Conservation (phyloP, 2,113 vertebrate genomes). For the Tragelaphus strepsiceros region DNA sequence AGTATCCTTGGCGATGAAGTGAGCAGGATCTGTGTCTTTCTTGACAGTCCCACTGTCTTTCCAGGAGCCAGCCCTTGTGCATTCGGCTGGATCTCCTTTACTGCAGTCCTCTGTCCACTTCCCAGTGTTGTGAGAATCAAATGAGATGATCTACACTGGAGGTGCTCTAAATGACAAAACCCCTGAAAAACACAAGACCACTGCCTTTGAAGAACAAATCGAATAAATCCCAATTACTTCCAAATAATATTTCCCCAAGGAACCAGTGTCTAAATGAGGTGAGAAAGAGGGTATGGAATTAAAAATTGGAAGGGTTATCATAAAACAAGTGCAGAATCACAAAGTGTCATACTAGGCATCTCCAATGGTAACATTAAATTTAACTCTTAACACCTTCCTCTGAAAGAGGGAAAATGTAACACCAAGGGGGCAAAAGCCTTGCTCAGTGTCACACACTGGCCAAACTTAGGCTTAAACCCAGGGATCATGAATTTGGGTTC, state of each 20-base stretch:
- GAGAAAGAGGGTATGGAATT: background rate
- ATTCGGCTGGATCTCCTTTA: background rate
- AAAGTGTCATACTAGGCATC: background rate
- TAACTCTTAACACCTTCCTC: background rate
- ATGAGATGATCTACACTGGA: background rate
- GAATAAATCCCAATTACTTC: background rate
- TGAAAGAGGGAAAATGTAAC: background rate
- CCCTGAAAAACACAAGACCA: background rate
- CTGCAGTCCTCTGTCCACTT: background rate
- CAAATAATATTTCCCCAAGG: background rate
- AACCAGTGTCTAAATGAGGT: background rate
- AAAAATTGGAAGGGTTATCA: background rate
- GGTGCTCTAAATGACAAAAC: background rate
- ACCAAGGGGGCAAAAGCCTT: background rate
- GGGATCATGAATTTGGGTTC: background rate
- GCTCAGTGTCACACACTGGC: background rate
- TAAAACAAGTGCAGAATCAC: background rate
- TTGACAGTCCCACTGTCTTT: background rate
- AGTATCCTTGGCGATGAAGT: background rate
- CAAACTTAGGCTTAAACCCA: background rate
- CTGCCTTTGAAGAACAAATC: background rate
- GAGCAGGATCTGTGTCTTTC: background rate
- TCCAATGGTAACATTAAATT: background rate
- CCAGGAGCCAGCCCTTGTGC: background rate
- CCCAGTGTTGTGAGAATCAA: background rate